These are phyloP conservation scores for Erethizon dorsatum DNA, from an alignment of 2,797 vertebrate species.

Conservation along the genomic window DNA sequence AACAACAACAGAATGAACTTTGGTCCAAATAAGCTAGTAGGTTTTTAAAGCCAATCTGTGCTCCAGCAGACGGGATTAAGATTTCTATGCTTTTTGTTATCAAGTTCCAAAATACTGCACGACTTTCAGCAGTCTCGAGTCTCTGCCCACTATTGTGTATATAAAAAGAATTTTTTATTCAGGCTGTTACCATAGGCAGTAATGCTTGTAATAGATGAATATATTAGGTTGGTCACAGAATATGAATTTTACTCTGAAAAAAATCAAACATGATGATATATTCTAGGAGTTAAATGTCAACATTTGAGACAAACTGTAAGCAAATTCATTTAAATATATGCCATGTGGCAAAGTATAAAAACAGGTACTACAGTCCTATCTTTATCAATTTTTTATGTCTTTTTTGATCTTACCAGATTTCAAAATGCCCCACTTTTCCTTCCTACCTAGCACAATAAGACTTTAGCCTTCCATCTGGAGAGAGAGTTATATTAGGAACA, in stretches of 20 bases:
- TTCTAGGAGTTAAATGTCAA: slow-evolving; percentile 88
- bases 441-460: slow-evolving; percentile 57
- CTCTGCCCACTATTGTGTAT: slow-evolving; percentile 88
- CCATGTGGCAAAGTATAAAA: slow-evolving; percentile 88
- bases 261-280: slow-evolving; percentile 88
- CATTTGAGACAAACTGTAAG: slow-evolving; percentile 88
- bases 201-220: slow-evolving; percentile 90
- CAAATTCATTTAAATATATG: slow-evolving; percentile 89
- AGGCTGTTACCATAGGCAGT: slow-evolving; percentile 88
- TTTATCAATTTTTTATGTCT: slow-evolving; percentile 84
- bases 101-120: slow-evolving; percentile 84
- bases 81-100: slow-evolving; percentile 84
- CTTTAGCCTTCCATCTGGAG: slow-evolving; percentile 62
- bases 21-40: slow-evolving; percentile 85
- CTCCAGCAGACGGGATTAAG: slow-evolving; percentile 81
- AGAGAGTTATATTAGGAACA: slow-evolving; percentile 73
- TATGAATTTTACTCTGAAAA: slow-evolving; percentile 88
- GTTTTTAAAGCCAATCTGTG: slow-evolving; percentile 82
- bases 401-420: slow-evolving; percentile 84
- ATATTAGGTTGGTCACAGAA: slow-evolving; percentile 88
- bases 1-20: slow-evolving; percentile 75
- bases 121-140: slow-evolving; percentile 88
- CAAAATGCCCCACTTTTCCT: slow-evolving; percentile 69
- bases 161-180: slow-evolving; percentile 90
- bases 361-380: slow-evolving; percentile 77